These are phyloP conservation scores for Drosophila willistoni DNA, from an alignment of 1,140 invertebrate genomes.

Conservation along the genomic window DNA sequence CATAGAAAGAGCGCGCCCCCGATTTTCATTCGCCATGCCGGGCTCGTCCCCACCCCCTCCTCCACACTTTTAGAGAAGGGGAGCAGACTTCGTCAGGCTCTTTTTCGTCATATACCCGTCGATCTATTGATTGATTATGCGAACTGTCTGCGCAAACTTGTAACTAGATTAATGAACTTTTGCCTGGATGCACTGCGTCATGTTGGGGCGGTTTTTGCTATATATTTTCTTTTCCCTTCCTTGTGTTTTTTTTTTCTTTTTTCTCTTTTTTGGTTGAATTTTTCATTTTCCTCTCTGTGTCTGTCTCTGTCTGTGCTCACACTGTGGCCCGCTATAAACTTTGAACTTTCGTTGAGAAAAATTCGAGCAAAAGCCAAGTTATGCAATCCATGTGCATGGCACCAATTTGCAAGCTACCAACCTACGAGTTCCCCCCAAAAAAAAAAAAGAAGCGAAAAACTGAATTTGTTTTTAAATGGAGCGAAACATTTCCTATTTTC, in stretches of 20 bases:
- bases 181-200: constrained; percentile 61
- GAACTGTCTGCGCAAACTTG: constrained; percentile 79
- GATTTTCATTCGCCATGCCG: too few relatives aligned
- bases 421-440: too few relatives aligned
- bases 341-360: constrained; percentile 12
- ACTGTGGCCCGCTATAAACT: too few relatives aligned
- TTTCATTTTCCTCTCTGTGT: background rate
- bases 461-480: constrained; percentile 47
- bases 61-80: too few relatives aligned
- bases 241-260: background rate
- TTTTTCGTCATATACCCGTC: constrained; percentile 1
- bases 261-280: constrained; percentile 17
- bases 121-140: constrained; percentile 80
- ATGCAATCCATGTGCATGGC: constrained; percentile 64
- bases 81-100: background rate
- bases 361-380: constrained; percentile 36
- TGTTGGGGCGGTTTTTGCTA: constrained; percentile 13
- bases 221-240: constrained; percentile 2
- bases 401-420: constrained; percentile 48
- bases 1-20: background rate
- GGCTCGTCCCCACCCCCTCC: too few relatives aligned
- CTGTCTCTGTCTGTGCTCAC: background rate
- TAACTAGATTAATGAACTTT: constrained; percentile 83
- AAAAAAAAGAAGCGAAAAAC: constrained; percentile 23
- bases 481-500: constrained; percentile 67